Percentiles rank a stretch among this genome's conserved stretches.
Evolutionary conservation across 1,140 invertebrate species (phyloP).

Genomic region (Dryas iulia): DNA sequence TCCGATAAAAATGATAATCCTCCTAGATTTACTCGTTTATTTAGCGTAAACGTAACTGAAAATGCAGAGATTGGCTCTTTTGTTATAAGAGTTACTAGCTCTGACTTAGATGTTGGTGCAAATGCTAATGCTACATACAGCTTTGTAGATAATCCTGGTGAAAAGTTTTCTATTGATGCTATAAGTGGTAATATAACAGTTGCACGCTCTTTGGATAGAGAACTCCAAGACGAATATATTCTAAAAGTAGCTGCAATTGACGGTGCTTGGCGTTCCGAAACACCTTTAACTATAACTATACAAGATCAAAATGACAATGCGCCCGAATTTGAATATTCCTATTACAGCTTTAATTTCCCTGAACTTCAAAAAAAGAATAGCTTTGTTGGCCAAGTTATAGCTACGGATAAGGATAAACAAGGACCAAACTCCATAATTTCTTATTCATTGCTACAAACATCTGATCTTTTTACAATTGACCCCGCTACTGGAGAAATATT

Average conservation of each 20-base stretch:
- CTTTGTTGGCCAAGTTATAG: slow-evolving; percentile 93
- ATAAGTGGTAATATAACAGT: slow-evolving; percentile 95
- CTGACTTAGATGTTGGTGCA: slow-evolving; percentile 91
- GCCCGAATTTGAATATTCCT: slow-evolving; percentile 93
- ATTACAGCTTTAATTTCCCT: slow-evolving; percentile 94
- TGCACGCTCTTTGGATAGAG: slow-evolving; percentile 89
- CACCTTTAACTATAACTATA: slow-evolving; percentile 94
- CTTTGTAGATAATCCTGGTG: slow-evolving; percentile 93
- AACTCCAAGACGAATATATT: slow-evolving; percentile 94
- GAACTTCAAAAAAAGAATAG: slow-evolving; percentile 89
- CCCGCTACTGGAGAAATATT: slow-evolving; percentile 94
- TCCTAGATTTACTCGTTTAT: slow-evolving; percentile 94
- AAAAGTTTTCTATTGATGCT: slow-evolving; percentile 93
- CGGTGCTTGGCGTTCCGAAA: slow-evolving; percentile 93
- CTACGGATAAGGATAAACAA: slow-evolving; percentile 93
- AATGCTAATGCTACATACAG: slow-evolving; percentile 95
- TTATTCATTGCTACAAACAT: slow-evolving; percentile 94
- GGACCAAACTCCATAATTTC: slow-evolving; percentile 96
- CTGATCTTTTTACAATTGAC: slow-evolving; percentile 94
- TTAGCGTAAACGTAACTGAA: slow-evolving; percentile 97
- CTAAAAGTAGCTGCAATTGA: slow-evolving; percentile 93
- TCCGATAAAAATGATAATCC: slow-evolving; percentile 97
- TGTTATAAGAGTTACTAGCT: slow-evolving; percentile 95
- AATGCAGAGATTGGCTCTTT: slow-evolving; percentile 95
- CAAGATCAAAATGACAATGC: slow-evolving; percentile 97